phyloP scores from a whole-genome alignment of 1,140 invertebrate genomes.

The Diplogasteroides magnus region DNA sequence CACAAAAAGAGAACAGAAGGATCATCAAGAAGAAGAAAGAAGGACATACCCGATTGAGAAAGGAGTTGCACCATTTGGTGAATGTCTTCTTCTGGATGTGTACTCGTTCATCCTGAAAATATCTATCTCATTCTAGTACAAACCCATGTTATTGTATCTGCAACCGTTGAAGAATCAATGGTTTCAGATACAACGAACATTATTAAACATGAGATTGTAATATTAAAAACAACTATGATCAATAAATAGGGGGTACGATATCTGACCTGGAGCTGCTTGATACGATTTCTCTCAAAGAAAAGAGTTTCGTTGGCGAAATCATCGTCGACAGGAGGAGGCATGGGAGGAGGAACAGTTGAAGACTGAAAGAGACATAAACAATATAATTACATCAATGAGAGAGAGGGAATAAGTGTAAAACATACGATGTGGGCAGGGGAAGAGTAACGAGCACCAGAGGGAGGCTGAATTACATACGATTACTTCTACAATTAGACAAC shows the following conservation, averaged over 20 bases:
- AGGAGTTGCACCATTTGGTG: slow-evolving; percentile 99
- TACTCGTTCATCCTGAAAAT: slow-evolving; percentile 79
- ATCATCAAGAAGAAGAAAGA: too few relatives aligned
- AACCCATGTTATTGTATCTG: background rate
- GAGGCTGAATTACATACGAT: too few relatives aligned
- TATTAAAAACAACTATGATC: too few relatives aligned
- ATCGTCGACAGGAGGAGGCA: slow-evolving; percentile 19
- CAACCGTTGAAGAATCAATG: too few relatives aligned
- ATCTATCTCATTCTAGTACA: slow-evolving; percentile 70
- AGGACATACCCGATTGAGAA: slow-evolving; percentile 77
- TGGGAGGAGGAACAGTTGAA: background rate
- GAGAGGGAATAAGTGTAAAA: too few relatives aligned
- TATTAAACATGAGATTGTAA: too few relatives aligned
- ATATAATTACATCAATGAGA: too few relatives aligned
- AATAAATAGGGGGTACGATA: too few relatives aligned
- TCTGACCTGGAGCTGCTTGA: slow-evolving; percentile 76
- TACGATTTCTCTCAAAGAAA: slow-evolving; percentile 33
- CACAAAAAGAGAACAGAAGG: background rate
- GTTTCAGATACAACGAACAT: too few relatives aligned
- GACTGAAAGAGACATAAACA: background rate
- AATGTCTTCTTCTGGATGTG: slow-evolving; percentile 99
- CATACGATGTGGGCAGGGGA: too few relatives aligned
- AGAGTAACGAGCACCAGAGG: too few relatives aligned
- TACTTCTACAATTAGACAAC: too few relatives aligned
- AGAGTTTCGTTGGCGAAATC: slow-evolving; percentile 28